Conservation (phyloP, 2,797 vertebrate genomes). For the Urophycis tenuis region DNA sequence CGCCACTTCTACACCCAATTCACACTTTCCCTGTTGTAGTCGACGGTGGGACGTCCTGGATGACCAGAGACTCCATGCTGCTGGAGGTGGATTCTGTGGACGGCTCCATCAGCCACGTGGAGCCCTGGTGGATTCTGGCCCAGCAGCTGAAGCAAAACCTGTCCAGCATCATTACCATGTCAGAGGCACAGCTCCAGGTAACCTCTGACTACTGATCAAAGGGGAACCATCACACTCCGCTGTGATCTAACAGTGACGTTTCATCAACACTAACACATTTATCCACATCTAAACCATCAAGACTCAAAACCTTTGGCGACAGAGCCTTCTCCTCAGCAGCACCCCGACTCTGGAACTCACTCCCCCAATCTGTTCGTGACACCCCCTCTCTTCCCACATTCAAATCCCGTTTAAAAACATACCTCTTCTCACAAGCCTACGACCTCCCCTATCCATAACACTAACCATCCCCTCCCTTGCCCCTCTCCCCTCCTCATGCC, state of each 20-base stretch:
- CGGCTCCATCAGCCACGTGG: background rate
- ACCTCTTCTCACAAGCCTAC: no score
- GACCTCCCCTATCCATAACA: no score
- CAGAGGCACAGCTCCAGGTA: slow-evolving; percentile 87
- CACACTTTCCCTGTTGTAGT: slow-evolving; percentile 38
- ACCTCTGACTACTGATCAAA: background rate
- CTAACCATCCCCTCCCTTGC: no score
- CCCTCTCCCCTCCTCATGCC: no score
- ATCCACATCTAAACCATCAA: no score
- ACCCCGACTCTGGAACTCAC: no score
- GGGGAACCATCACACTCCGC: background rate
- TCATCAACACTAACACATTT: no score
- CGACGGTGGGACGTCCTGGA: slow-evolving; percentile 79
- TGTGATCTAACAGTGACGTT: background rate
- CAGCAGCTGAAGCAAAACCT: slow-evolving; percentile 79
- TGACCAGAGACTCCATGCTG: slow-evolving; percentile 61
- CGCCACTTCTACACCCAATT: background rate
- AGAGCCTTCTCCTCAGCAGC: no score
- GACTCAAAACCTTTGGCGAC: no score
- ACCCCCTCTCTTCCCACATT: no score
- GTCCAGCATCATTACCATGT: slow-evolving; percentile 84
- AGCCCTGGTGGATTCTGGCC: slow-evolving; percentile 76
- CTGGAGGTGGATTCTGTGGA: slow-evolving; percentile 66
- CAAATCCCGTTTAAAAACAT: no score
- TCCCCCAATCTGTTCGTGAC: no score